Percentiles rank a stretch among this genome's conserved stretches.
Conservation (phyloP, 2,888 invertebrate species). For the Ophonus ardosiacus region DNA sequence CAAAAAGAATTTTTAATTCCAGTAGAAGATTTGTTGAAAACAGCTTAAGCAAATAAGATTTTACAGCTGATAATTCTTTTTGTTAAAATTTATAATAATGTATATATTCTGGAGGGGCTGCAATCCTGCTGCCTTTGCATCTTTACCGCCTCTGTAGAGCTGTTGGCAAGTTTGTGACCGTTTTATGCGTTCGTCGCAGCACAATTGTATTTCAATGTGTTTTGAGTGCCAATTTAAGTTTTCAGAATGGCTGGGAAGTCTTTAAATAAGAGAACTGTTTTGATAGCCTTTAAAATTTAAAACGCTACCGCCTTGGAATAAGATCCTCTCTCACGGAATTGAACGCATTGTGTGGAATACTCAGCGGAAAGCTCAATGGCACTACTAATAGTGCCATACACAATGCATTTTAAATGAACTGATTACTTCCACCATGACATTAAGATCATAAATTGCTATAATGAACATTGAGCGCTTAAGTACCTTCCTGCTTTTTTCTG, state of each 20-base stretch:
- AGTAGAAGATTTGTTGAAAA: no score
- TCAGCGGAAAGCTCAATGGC: constrained; percentile 17
- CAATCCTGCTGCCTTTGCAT: no score
- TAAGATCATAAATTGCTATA: constrained; percentile 56
- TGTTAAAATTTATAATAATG: no score
- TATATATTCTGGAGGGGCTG: no score
- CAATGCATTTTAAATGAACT: constrained; percentile 64
- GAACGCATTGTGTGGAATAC: constrained; percentile 51
- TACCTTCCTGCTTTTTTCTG: constrained; percentile 25
- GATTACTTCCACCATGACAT: constrained; percentile 53
- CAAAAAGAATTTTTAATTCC: no score
- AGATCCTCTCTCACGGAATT: constrained; percentile 56
- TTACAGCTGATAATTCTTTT: no score
- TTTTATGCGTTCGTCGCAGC: background rate
- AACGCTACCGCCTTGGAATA: constrained; percentile 48
- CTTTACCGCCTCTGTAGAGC: background rate
- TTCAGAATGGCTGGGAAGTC: constrained; percentile 52
- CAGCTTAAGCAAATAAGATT: no score
- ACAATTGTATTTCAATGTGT: constrained; percentile 62
- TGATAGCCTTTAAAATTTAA: constrained; percentile 62
- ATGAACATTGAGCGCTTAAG: constrained; percentile 51
- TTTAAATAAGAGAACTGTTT: constrained; percentile 61
- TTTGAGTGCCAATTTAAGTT: constrained; percentile 62
- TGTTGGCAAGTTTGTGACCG: background rate
- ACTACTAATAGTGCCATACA: constrained; percentile 60